Percentiles rank a stretch among this genome's conserved stretches.
Conservation (phyloP, 2,888 invertebrate genomes). For the Microdon myrmicae region DNA sequence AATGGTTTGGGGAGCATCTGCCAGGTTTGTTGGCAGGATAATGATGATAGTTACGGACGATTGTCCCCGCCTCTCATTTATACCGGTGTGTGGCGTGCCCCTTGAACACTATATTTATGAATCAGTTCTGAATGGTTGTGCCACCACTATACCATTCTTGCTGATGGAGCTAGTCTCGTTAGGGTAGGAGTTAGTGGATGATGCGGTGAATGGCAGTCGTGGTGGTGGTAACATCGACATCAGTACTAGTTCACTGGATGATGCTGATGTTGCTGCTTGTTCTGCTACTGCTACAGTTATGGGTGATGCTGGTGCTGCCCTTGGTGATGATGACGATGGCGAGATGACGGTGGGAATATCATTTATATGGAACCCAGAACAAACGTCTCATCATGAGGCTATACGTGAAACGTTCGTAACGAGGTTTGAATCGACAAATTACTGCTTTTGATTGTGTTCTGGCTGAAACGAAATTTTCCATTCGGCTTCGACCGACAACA, state of each 20-base stretch:
- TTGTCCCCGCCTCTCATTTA: background rate
- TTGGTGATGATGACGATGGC: conserved; percentile 27
- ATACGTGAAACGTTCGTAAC: conserved; percentile 57
- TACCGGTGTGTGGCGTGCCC: conserved; percentile 5
- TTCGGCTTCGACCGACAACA: conserved; percentile 25
- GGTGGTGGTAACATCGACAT: conserved; percentile 8
- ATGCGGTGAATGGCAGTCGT: too few species aligned
- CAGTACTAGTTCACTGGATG: background rate
- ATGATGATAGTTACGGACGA: conserved; percentile 20
- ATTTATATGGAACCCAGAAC: conserved; percentile 52
- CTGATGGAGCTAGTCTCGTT: conserved; percentile 15
- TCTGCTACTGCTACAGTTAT: too few species aligned
- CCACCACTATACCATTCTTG: too few species aligned
- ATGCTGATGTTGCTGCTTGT: too few species aligned
- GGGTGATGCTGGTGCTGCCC: conserved; percentile 5
- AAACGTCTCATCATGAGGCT: conserved; percentile 56
- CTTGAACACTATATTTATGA: conserved; percentile 32
- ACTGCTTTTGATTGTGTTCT: conserved; percentile 57
- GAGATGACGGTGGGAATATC: conserved; percentile 51
- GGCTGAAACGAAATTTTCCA: conserved; percentile 49
- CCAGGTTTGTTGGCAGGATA: conserved; percentile 30
- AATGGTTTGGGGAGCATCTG: too few species aligned
- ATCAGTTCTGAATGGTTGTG: conserved; percentile 28
- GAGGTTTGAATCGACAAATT: conserved; percentile 59
- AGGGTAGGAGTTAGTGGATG: too few species aligned